phyloP scores from a whole-genome alignment of 35 echinoderm and acorn worm genomes.

The Amphiura filiformis region DNA sequence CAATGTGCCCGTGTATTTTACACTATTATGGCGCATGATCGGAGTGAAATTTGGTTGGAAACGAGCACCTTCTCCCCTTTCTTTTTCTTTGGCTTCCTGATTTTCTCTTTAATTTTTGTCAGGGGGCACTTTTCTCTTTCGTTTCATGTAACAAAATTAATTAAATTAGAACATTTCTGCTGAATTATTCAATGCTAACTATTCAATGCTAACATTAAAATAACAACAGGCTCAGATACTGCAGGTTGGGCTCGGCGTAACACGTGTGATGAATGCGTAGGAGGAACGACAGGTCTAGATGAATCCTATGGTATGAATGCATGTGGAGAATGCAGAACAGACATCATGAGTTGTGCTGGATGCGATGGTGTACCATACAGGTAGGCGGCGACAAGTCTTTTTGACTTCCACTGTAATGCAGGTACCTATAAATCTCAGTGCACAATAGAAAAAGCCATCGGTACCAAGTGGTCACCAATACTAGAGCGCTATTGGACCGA shows the following conservation, averaged over 20 bases:
- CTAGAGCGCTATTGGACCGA: background rate
- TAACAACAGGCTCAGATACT: background rate
- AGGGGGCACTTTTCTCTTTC: no score
- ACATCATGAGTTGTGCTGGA: slow-evolving; percentile 12
- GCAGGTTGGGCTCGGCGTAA: slow-evolving; percentile 37
- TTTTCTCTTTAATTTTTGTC: no score
- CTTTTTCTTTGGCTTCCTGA: no score
- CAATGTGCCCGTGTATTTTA: no score
- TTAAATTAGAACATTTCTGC: no score
- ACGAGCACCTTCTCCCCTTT: no score
- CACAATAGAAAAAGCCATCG: background rate
- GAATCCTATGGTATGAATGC: slow-evolving; percentile 30
- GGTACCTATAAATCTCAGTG: background rate
- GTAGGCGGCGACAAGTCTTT: slow-evolving; percentile 30
- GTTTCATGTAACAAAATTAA: no score
- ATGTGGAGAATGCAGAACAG: slow-evolving; percentile 46
- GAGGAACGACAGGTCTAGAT: slow-evolving; percentile 29
- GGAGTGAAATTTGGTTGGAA: no score
- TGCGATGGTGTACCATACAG: slow-evolving; percentile 71
- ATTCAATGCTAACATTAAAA: background rate
- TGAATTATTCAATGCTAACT: no score
- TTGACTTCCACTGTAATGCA: no score
- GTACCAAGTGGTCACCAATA: background rate
- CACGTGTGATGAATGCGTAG: slow-evolving; percentile 57
- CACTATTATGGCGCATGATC: no score